phyloP scores from a whole-genome alignment of 2,888 invertebrate genomes.

The Himalopsyche japonica region DNA sequence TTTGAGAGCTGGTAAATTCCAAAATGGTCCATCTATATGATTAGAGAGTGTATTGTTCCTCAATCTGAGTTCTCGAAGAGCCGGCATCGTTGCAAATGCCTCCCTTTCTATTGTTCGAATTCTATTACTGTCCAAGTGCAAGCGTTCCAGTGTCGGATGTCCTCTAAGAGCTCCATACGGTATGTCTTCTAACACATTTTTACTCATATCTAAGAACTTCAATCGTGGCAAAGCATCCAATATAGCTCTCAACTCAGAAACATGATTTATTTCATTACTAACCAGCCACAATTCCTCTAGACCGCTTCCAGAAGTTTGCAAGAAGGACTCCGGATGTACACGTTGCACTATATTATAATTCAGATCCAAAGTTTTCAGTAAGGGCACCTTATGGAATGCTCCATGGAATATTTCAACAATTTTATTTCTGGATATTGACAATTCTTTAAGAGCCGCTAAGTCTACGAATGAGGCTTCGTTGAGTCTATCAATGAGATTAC shows the following conservation, averaged over 20 bases:
- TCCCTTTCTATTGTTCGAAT: constrained; percentile 75
- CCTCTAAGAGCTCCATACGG: constrained; percentile 79
- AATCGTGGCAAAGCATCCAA: constrained; percentile 77
- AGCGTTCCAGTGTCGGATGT: constrained; percentile 76
- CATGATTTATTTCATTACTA: constrained; percentile 75
- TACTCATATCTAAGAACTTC: constrained; percentile 77
- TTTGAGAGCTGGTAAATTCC: constrained; percentile 83
- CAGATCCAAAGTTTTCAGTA: constrained; percentile 71
- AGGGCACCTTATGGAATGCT: constrained; percentile 78
- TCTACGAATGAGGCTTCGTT: constrained; percentile 81
- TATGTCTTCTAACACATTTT: constrained; percentile 75
- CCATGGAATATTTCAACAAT: constrained; percentile 78
- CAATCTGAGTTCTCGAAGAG: constrained; percentile 78
- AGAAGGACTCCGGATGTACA: constrained; percentile 81
- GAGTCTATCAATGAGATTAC: constrained; percentile 72
- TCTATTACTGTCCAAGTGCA: constrained; percentile 80
- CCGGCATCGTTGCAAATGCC: constrained; percentile 82
- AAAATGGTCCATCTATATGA: constrained; percentile 73
- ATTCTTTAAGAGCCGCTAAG: constrained; percentile 68
- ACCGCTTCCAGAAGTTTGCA: constrained; percentile 72
- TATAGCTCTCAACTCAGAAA: constrained; percentile 73
- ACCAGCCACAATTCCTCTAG: constrained; percentile 78
- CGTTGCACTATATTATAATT: constrained; percentile 76
- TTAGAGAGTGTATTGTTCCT: constrained; percentile 82
- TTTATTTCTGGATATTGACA: constrained; percentile 72